A percentile compares a stretch with the other conserved stretches of the same genome.
These are phyloP conservation scores for Colossoma macropomum DNA, from an alignment of 2,113 vertebrate genomes.

Conservation along the genomic window DNA sequence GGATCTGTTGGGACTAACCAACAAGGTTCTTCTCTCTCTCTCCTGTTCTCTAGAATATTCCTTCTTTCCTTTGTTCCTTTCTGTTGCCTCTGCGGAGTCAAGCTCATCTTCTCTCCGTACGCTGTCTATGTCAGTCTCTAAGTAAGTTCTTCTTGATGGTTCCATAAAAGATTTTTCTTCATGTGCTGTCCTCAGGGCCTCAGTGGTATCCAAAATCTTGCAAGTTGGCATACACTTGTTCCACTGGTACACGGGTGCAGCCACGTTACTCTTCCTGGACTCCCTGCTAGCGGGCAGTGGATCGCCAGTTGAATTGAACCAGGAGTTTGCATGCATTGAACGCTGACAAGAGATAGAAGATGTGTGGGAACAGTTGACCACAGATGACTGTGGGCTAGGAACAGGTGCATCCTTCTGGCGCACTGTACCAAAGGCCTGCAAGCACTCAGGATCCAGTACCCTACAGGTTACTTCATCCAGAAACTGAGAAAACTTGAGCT, in stretches of 20 bases:
- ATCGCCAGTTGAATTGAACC: conserved; percentile 57
- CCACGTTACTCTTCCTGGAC: conserved; percentile 57
- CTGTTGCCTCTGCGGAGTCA: conserved; percentile 57
- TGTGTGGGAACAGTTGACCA: conserved; percentile 21
- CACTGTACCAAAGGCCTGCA: conserved; percentile 69
- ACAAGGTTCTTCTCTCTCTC: conserved; percentile 51
- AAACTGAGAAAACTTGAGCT: conserved; percentile 89
- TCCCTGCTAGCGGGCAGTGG: conserved; percentile 65
- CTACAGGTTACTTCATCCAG: conserved; percentile 87
- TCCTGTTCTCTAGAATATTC: conserved; percentile 51
- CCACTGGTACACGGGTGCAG: conserved; percentile 63
- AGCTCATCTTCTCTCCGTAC: conserved; percentile 74
- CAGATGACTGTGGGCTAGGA: conserved; percentile 46
- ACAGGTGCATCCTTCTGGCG: conserved; percentile 63
- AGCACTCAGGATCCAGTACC: conserved; percentile 80
- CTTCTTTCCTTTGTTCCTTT: conserved; percentile 44
- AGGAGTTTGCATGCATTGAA: conserved; percentile 1
- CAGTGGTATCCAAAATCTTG: conserved; percentile 68
- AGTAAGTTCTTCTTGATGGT: conserved; percentile 66
- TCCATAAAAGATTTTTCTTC: conserved; percentile 42
- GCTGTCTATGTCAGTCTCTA: conserved; percentile 80
- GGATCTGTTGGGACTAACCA: not conserved
- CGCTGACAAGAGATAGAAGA: not conserved
- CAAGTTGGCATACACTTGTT: conserved; percentile 66
- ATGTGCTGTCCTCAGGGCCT: conserved; percentile 61